These are phyloP conservation scores for Penaeus chinensis DNA, from an alignment of 1,140 invertebrate species.

Conservation along the genomic window DNA sequence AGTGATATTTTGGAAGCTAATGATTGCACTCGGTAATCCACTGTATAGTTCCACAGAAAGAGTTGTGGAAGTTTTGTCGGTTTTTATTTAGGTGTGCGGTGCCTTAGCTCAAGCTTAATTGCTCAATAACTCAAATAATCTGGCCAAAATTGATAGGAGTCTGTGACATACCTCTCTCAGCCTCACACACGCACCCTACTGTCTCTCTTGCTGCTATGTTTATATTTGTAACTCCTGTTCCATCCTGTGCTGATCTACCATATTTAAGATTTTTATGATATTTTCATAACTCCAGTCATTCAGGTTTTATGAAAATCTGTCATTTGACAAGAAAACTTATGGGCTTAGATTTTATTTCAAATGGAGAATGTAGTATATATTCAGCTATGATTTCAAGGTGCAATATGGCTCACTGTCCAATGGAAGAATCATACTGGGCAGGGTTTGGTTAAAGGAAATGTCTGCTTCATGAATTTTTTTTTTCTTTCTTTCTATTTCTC, in stretches of 20 bases:
- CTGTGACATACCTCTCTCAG: slow-evolving; percentile 23
- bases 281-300: neutral
- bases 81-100: no score
- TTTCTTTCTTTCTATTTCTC: neutral
- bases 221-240: slow-evolving; percentile 37
- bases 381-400: no score
- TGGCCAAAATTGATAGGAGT: neutral
- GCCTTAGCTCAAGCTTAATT: no score
- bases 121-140: no score
- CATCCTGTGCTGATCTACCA: slow-evolving; percentile 42
- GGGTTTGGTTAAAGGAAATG: slow-evolving; percentile 27
- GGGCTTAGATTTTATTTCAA: no score
- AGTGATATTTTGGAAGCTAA: no score
- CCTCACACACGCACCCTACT: slow-evolving; percentile 29
- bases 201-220: slow-evolving; percentile 12
- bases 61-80: no score
- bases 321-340: no score
- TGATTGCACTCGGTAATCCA: no score
- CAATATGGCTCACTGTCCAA: slow-evolving; percentile 31
- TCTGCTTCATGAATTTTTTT: neutral
- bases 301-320: no score
- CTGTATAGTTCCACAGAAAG: no score
- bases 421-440: slow-evolving; percentile 38
- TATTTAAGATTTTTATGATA: neutral
- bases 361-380: no score